These are phyloP conservation scores for Leptinotarsa haldemani DNA, from an alignment of 2,888 invertebrate genomes.

Conservation along the genomic window DNA sequence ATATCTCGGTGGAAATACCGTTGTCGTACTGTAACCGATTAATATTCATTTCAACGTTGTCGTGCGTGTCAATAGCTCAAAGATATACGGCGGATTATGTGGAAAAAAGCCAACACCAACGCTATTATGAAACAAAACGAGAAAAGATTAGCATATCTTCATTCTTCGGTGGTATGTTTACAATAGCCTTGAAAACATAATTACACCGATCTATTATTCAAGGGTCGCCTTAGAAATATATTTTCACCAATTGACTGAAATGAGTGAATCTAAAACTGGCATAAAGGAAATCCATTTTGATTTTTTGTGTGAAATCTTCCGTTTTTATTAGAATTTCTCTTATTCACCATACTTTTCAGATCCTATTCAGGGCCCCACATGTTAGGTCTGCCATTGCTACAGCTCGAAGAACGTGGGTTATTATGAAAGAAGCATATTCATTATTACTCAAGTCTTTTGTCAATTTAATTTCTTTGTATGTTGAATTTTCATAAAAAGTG, in stretches of 20 bases:
- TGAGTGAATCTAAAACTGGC: background rate
- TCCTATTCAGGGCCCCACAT: too few species aligned
- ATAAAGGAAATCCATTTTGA: background rate
- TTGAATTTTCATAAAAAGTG: too few species aligned
- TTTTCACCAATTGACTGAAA: background rate
- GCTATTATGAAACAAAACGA: slow-evolving; percentile 7
- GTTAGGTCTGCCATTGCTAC: too few species aligned
- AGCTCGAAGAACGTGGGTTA: too few species aligned
- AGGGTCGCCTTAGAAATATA: background rate
- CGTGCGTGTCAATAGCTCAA: slow-evolving; percentile 19
- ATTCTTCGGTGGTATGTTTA: slow-evolving; percentile 8
- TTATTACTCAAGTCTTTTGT: too few species aligned
- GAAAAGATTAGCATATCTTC: background rate
- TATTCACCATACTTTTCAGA: too few species aligned
- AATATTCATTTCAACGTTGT: slow-evolving; percentile 10
- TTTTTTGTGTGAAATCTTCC: background rate
- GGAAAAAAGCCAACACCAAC: background rate
- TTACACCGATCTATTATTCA: background rate
- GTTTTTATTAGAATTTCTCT: too few species aligned
- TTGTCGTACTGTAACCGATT: slow-evolving; percentile 8
- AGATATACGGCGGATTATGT: slow-evolving; percentile 6
- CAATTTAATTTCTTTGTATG: too few species aligned
- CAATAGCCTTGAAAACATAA: background rate
- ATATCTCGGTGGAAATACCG: background rate
- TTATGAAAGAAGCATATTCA: too few species aligned